Conservation (phyloP, 1,140 invertebrate species). For the Aporrectodea caliginosa region DNA sequence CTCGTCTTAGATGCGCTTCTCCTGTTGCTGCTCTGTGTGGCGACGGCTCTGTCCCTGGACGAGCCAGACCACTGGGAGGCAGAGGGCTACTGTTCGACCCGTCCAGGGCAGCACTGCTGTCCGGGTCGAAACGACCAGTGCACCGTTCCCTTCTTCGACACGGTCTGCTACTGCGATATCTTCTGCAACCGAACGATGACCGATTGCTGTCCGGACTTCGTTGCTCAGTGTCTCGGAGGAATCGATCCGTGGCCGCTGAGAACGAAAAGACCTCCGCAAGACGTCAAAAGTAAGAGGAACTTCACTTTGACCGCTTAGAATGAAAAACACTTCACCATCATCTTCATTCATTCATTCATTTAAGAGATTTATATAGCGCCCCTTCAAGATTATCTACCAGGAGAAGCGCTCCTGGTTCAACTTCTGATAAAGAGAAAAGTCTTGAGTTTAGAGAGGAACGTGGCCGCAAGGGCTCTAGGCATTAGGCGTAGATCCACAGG, state of each 20-base stretch:
- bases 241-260: constrained; percentile 30
- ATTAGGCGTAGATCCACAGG: no score
- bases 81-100: constrained; percentile 12
- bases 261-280: background rate
- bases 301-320: no score
- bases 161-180: constrained; percentile 86
- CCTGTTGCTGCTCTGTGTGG: no score
- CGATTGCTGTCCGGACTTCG: constrained; percentile 87
- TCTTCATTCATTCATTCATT: no score
- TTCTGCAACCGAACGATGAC: constrained; percentile 72
- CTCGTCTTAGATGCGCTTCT: no score
- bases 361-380: no score
- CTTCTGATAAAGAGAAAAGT: no score
- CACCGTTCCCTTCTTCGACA: constrained; percentile 68
- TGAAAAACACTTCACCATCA: no score
- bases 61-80: background rate
- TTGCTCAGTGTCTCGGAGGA: constrained; percentile 66
- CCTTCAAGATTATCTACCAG: no score
- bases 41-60: background rate
- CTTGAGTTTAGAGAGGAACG: no score
- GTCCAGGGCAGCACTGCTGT: constrained; percentile 62
- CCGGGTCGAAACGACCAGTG: constrained; percentile 68
- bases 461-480: no score
- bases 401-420: no score
- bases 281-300: background rate